Percentiles rank a stretch among this genome's conserved stretches.
Evolutionary conservation across 2,888 invertebrate genomes (phyloP).

Genomic region (Trichogramma dendrolimi): DNA sequence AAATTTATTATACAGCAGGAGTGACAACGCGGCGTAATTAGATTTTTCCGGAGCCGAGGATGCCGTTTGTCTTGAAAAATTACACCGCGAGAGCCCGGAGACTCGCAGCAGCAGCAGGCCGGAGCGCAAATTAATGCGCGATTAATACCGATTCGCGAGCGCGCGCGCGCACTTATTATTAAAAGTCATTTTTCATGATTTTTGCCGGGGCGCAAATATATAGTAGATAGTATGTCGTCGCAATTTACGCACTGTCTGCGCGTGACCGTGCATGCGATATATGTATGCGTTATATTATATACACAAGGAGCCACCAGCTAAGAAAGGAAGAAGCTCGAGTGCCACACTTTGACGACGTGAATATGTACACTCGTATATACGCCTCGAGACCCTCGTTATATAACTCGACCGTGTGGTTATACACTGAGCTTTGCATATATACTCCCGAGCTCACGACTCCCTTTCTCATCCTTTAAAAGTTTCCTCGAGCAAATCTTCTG

Average conservation of each 20-base stretch:
- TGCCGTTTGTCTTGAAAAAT: slow-evolving; percentile 22
- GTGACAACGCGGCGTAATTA: slow-evolving; percentile 29
- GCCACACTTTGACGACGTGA: too few species aligned
- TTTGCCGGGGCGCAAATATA: background rate
- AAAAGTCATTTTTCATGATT: slow-evolving; percentile 14
- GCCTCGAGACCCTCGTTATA: slow-evolving; percentile 15
- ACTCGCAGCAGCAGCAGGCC: too few species aligned
- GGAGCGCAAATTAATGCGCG: slow-evolving; percentile 13
- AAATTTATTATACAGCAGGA: slow-evolving; percentile 26
- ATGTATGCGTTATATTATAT: too few species aligned
- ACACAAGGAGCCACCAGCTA: too few species aligned
- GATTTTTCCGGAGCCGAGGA: slow-evolving; percentile 25
- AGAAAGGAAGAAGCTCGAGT: too few species aligned
- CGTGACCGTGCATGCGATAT: too few species aligned
- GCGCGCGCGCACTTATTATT: background rate
- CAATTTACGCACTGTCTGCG: too few species aligned
- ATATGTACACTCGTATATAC: background rate
- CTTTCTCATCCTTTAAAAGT: too few species aligned
- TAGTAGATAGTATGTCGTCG: too few species aligned
- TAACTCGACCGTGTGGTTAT: slow-evolving; percentile 11
- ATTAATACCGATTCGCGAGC: slow-evolving; percentile 20
- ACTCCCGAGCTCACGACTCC: background rate
- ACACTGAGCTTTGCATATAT: slow-evolving; percentile 16
- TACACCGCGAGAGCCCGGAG: background rate
- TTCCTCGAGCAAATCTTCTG: too few species aligned